A percentile compares a stretch with the other conserved stretches of the same genome.
phyloP scores from a whole-genome alignment of 2,888 invertebrate genomes.

The Pachliopta kotzebuea region DNA sequence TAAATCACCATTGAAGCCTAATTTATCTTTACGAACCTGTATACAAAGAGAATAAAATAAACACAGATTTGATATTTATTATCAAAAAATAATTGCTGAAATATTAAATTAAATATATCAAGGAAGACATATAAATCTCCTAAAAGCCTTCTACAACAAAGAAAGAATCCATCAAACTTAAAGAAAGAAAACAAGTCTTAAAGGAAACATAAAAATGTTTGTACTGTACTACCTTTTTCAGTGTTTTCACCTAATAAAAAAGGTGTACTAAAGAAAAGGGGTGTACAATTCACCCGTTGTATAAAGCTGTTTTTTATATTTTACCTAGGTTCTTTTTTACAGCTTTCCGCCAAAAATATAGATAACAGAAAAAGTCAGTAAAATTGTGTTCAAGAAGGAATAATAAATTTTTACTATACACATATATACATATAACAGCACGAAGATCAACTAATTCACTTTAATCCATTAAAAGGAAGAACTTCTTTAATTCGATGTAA shows the following conservation, averaged over 20 bases:
- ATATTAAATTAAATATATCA: not conserved
- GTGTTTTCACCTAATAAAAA: not conserved
- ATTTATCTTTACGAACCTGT: not conserved
- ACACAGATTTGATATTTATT: no score
- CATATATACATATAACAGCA: no score
- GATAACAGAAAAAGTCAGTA: no score
- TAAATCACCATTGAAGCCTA: not conserved
- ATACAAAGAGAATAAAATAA: no score
- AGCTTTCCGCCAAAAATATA: not conserved
- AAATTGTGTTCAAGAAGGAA: no score
- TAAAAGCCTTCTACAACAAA: not conserved
- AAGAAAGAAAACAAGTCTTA: not conserved
- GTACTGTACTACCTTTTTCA: not conserved
- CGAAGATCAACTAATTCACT: no score
- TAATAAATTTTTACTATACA: no score
- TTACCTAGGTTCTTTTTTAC: not conserved
- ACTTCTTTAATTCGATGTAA: no score
- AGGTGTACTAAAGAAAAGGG: not conserved
- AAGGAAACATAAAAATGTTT: not conserved
- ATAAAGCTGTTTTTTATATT: not conserved
- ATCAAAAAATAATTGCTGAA: no score
- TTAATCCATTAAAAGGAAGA: no score
- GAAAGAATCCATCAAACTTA: not conserved
- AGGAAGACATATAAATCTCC: not conserved
- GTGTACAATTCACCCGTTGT: not conserved